These are phyloP conservation scores for Caenorhabditis angaria DNA, from an alignment of 2,888 invertebrate species.

Conservation along the genomic window DNA sequence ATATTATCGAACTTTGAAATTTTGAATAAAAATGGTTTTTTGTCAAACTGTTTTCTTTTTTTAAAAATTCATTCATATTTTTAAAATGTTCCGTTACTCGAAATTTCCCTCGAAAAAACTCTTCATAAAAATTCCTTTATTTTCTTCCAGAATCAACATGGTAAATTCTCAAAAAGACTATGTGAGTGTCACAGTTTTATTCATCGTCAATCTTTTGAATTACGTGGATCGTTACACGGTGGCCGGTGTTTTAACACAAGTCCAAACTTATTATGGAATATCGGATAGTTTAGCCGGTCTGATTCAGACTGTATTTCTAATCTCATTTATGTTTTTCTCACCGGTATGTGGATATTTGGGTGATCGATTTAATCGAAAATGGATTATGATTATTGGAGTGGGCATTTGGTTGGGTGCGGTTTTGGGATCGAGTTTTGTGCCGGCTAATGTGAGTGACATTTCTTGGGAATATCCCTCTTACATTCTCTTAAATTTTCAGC, in stretches of 20 bases:
- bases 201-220: slow-evolving; percentile 94
- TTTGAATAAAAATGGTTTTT: too few species aligned
- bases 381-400: slow-evolving; percentile 90
- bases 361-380: slow-evolving; percentile 89
- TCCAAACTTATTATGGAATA: slow-evolving; percentile 82
- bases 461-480: too few species aligned
- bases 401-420: slow-evolving; percentile 92
- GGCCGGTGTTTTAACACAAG: slow-evolving; percentile 88
- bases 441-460: slow-evolving; percentile 76
- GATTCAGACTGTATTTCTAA: slow-evolving; percentile 91
- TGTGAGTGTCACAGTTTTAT: slow-evolving; percentile 73
- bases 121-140: neutral
- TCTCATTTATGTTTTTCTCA: slow-evolving; percentile 96
- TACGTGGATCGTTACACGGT: slow-evolving; percentile 98
- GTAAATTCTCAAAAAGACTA: slow-evolving; percentile 49
- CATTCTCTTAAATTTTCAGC: too few species aligned
- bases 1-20: too few species aligned
- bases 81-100: too few species aligned
- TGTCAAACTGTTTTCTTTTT: too few species aligned
- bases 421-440: slow-evolving; percentile 86
- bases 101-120: too few species aligned
- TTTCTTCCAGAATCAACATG: slow-evolving; percentile 19
- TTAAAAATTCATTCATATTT: too few species aligned
- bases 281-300: slow-evolving; percentile 86
- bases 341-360: slow-evolving; percentile 97